Evolutionary conservation across 53 echinoderm and acorn worm genomes (phyloP), one percentile per base, ranked within the genome.

Genomic region (Astropecten irregularis): DNA sequence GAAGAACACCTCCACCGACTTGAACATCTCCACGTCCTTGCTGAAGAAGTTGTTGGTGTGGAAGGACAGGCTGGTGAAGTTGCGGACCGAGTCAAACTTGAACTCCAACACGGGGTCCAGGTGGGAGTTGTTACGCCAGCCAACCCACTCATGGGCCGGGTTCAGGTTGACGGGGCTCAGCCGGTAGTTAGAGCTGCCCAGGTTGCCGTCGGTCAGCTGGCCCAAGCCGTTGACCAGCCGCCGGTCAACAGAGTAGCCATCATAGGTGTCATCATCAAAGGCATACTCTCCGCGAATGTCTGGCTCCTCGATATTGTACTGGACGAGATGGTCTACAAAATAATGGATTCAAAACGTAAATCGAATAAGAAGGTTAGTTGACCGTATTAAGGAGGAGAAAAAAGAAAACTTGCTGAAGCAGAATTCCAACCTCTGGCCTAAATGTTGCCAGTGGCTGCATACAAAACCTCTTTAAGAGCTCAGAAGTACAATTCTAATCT

Each of bases 61-160:
- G 58, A 97, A 88, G 4, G 76, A 77, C 31, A 92, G 71, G 52
- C 65, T 85, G 82, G 90, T 88, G 74, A 99, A 95, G 84, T 99
- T 99, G 23, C 99, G 82, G 54, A 95, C 76, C 0, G 90, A 83
- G 74, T 95, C 92, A 71, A 99, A 99, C 61, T 87, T 83, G 48
- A 99, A 99, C 28, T 39, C 56, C 4, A 99, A 66, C n/a, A 47
- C 82, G 0, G 93, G 94, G 66, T 99, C 86, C 36, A 61, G 81
- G 52, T 90, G 83, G 86, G 76, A 66, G 30, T 47, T 28, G 73
- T 92, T 94, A 42, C 86, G 86, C 99, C 99, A 99, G 16, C 94
- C 99, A 0, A 99, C 86, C 99, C 99, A 97, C 62, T 99, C 94
- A 22, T 91, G 89, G 52, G 87, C 94, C 39, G 77, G 90, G 0